A percentile compares a stretch with the other conserved stretches of the same genome.
phyloP scores from a whole-genome alignment of 2,888 invertebrate species.

The Drosophila crucigera region DNA sequence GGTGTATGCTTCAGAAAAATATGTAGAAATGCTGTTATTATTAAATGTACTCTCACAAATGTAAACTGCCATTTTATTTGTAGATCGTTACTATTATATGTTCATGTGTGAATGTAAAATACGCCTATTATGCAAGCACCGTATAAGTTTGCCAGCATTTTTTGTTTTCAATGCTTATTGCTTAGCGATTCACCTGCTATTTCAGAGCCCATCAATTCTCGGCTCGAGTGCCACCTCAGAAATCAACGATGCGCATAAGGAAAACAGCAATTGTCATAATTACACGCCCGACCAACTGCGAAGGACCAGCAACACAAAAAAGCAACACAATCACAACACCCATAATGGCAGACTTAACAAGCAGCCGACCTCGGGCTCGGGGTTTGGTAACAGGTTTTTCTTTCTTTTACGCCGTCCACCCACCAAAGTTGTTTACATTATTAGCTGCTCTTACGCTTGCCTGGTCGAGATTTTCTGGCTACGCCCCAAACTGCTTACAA shows the following conservation, averaged over 20 bases:
- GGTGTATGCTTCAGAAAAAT: neutral
- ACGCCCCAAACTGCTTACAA: conserved; percentile 48
- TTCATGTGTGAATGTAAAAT: neutral
- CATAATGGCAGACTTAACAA: conserved; percentile 36
- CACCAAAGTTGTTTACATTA: conserved; percentile 70
- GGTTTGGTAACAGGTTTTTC: conserved; percentile 29
- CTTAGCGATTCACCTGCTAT: neutral
- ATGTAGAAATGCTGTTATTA: neutral
- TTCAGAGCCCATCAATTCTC: conserved; percentile 20
- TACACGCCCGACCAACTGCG: conserved; percentile 65
- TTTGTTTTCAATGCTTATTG: neutral
- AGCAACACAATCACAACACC: conserved; percentile 19
- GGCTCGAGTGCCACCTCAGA: conserved; percentile 50
- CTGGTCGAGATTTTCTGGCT: conserved; percentile 55
- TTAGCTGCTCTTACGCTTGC: conserved; percentile 70
- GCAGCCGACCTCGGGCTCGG: conserved; percentile 37
- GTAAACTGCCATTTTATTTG: neutral
- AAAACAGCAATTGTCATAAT: conserved; percentile 75
- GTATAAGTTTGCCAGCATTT: neutral
- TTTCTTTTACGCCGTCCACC: conserved; percentile 6
- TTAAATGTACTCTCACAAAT: neutral
- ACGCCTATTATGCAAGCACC: neutral
- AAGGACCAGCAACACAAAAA: conserved; percentile 57
- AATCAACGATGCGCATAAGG: conserved; percentile 60
- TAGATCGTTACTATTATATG: neutral